A percentile compares a stretch with the other conserved stretches of the same genome.
Evolutionary conservation across 1,140 invertebrate species (phyloP).

Genomic region (Eciton burchellii): DNA sequence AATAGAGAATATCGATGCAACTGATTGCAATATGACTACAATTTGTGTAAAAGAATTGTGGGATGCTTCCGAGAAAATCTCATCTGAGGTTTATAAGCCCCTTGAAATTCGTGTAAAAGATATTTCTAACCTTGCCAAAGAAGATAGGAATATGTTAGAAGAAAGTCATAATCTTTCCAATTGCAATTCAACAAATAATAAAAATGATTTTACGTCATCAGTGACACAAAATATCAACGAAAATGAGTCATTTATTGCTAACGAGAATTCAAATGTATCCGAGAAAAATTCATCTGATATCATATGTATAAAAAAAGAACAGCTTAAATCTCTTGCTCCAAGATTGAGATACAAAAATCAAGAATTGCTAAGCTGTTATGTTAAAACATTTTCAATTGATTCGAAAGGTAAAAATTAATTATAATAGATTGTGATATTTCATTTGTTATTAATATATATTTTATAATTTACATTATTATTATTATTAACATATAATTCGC

Average conservation of each 20-base stretch:
- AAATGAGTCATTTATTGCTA: not conserved
- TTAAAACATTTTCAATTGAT: not conserved
- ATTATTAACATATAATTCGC: not conserved
- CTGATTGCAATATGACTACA: slow-evolving; percentile 4
- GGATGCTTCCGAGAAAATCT: not conserved
- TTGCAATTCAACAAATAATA: not conserved
- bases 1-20: not conserved
- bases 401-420: slow-evolving; percentile 33
- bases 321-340: not conserved
- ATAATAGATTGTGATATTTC: too few relatives aligned
- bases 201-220: not conserved
- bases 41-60: too few relatives aligned
- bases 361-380: slow-evolving; percentile 9
- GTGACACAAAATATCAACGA: not conserved
- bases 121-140: slow-evolving; percentile 67
- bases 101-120: slow-evolving; percentile 67
- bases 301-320: slow-evolving; percentile 63
- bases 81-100: slow-evolving; percentile 30
- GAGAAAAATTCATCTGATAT: slow-evolving; percentile 56
- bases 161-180: not conserved
- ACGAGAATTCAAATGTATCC: not conserved
- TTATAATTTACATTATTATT: too few relatives aligned
- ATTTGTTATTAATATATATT: not conserved
- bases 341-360: slow-evolving; percentile 58
- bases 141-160: slow-evolving; percentile 69